Evolutionary conservation across 2,797 vertebrate genomes (phyloP).

Genomic region (Dallia pectoralis): DNA sequence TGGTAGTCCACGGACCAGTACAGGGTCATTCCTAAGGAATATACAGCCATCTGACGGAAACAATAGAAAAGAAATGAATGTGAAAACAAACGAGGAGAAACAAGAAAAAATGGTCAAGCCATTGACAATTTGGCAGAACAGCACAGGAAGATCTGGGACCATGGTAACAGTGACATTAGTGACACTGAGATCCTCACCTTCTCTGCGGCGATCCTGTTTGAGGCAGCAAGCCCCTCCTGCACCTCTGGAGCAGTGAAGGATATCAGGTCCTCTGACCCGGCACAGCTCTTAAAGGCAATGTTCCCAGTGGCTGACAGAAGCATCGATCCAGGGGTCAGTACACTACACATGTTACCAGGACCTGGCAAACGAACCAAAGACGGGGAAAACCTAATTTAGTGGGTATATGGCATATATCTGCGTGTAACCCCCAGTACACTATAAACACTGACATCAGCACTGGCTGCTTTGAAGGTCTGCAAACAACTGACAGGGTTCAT

Average conservation of each 20-base stretch:
- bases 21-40: conserved; percentile 90
- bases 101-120: background rate
- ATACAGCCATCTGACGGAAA: conserved; percentile 77
- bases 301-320: conserved; percentile 79
- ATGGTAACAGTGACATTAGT: background rate
- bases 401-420: background rate
- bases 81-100: background rate
- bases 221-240: conserved; percentile 56
- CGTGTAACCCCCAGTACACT: background rate
- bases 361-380: background rate
- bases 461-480: background rate
- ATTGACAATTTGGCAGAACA: background rate
- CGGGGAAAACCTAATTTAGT: background rate
- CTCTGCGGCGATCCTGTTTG: conserved; percentile 57
- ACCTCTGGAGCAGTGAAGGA: conserved; percentile 85
- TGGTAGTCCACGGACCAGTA: conserved; percentile 89
- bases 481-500: background rate
- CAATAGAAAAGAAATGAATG: background rate
- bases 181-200: conserved; percentile 58
- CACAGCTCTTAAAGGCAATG: conserved; percentile 82
- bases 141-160: background rate
- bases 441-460: background rate
- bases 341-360: conserved; percentile 63
- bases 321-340: conserved; percentile 84
- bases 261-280: conserved; percentile 67